Base-by-base conservation (phyloP, 2,888 invertebrate genomes). In the Coremacera marginata region DNA sequence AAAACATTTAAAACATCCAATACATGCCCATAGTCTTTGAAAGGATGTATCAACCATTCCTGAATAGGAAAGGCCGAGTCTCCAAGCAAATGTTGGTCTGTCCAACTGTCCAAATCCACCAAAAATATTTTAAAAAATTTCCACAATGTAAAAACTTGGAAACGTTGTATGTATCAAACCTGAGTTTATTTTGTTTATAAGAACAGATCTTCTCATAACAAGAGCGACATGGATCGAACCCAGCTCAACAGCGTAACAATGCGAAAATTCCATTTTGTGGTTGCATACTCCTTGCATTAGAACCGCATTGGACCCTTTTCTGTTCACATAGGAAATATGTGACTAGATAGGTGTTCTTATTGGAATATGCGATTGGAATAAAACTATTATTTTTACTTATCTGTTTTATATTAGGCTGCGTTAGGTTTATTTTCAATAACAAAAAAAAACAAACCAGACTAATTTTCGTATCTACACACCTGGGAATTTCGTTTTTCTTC, bases 291-390 rank as follows among this genome's bases (percentile, higher is more conserved):
- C 68, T 77, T 73, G 77, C 22, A 77, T 67, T 25, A 77, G 27
- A 11, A 70, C 62, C 2, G 67, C 75, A 71, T 67, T 70, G 71
- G 34, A 77, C 22, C 74, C 74, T 74, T 77, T 75, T 71, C 70
- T 14, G 22, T 78, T 78, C 11, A 78, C 52, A 49, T 72, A 78
- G 0, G 72, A 76, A 44, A 72, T 76, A 19, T 63, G 75, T 2
- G 78, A 52, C 16, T 65, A 5, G 7, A 68, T 68, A 3, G 67
- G 76, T 0, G 75, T 22, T 75, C 71, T 8, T 55, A 78, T 78
- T 5, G 70, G 31, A 19, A 65, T 75, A 65, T 77, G 70, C 5
- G 70, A 74, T 9, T 49, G 9, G 14, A 49, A 9, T 14, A 14
- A 49, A 8, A 8, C 14, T 49, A 49, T 49, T 9, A 49, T 49